phyloP scores from a whole-genome alignment of 2,888 invertebrate species.

The Chalcosyrphus nemorum region DNA sequence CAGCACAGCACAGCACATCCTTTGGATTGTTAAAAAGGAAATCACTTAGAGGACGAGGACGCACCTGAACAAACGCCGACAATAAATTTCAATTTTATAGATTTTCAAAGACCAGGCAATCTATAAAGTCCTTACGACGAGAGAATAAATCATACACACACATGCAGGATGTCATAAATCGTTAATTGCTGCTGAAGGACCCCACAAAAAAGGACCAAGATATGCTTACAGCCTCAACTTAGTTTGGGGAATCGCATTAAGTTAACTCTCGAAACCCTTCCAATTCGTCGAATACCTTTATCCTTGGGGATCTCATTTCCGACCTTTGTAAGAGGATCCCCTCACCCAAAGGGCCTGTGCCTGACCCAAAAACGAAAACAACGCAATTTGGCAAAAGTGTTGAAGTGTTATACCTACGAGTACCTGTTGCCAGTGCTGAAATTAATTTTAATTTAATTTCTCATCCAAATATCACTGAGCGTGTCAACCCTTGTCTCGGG shows the following conservation, averaged over 20 bases:
- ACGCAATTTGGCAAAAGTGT: neutral
- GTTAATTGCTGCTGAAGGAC: neutral
- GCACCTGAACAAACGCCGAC: neutral
- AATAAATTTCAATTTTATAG: constrained; percentile 42
- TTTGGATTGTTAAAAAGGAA: constrained; percentile 2
- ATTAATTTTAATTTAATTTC: constrained; percentile 21
- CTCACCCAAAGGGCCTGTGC: neutral
- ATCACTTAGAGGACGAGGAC: constrained; percentile 2
- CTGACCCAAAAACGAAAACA: neutral
- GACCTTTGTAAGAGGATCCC: neutral
- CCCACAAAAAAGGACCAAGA: too few relatives aligned
- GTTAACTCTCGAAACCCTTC: neutral
- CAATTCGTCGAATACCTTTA: neutral
- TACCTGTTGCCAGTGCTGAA: constrained; percentile 5
- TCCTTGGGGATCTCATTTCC: neutral
- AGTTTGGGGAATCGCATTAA: constrained; percentile 11
- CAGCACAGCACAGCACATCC: neutral
- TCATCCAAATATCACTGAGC: neutral
- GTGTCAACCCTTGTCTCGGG: neutral
- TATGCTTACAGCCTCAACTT: too few relatives aligned
- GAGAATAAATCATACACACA: constrained; percentile 35
- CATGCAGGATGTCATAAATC: constrained; percentile 16
- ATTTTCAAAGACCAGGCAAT: constrained; percentile 4
- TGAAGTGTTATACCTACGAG: too few relatives aligned
- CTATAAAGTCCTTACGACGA: neutral